phyloP scores from a whole-genome alignment of 2,888 invertebrate species.

The Zygogramma bicolorata region DNA sequence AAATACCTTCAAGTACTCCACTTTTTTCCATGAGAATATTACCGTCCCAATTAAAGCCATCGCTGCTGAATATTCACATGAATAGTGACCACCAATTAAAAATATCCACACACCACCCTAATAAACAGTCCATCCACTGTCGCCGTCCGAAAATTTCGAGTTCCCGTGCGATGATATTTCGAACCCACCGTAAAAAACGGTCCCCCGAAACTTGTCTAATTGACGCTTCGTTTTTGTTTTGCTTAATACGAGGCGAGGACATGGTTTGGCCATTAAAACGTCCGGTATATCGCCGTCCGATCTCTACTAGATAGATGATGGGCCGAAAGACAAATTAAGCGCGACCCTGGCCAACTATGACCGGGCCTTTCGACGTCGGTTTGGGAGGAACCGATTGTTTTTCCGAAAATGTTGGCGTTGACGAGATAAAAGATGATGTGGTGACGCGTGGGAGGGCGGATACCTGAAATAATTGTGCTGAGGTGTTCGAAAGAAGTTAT shows the following conservation, averaged over 20 bases:
- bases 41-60: neutral
- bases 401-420: neutral
- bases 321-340: conserved; percentile 69
- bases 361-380: neutral
- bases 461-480: neutral
- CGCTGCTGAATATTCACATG: neutral
- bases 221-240: conserved; percentile 79
- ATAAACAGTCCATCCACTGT: conserved; percentile 30
- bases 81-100: conserved; percentile 1
- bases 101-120: conserved; percentile 21
- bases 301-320: conserved; percentile 74
- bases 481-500: neutral
- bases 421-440: neutral
- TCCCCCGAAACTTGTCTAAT: conserved; percentile 66
- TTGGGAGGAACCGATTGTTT: conserved; percentile 7
- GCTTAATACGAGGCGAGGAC: conserved; percentile 74
- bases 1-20: too few species aligned
- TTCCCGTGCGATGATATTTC: conserved; percentile 43
- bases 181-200: conserved; percentile 39
- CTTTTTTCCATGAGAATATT: conserved; percentile 2
- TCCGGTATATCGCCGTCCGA: conserved; percentile 74
- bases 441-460: neutral
- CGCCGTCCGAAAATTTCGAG: conserved; percentile 34
- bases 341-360: conserved; percentile 36
- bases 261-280: conserved; percentile 80